These are phyloP conservation scores for Pygocentrus nattereri DNA, from an alignment of 2,797 vertebrate genomes.

Conservation along the genomic window DNA sequence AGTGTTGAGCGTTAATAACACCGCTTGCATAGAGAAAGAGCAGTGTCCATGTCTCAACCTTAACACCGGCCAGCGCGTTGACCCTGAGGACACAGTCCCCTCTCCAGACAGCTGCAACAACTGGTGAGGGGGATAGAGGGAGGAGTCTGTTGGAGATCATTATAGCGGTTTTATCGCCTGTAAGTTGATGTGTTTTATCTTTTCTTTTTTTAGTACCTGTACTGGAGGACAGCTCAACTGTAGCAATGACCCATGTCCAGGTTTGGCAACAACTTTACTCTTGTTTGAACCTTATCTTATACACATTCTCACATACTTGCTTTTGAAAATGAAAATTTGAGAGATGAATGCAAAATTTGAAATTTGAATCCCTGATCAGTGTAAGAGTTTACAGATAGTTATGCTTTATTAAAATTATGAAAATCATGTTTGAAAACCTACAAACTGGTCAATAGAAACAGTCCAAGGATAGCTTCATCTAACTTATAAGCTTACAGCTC, in stretches of 20 bases:
- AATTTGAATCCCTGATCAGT: not conserved
- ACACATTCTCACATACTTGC: not conserved
- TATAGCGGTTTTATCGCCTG: not conserved
- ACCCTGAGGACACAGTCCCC: slow-evolving; percentile 66
- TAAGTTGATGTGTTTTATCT: not conserved
- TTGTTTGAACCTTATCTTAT: not conserved
- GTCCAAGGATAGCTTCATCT: no score
- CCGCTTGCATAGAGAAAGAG: slow-evolving; percentile 73
- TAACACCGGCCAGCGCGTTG: slow-evolving; percentile 71
- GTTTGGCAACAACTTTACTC: slow-evolving; percentile 65
- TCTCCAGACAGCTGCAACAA: slow-evolving; percentile 84
- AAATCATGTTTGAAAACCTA: not conserved
- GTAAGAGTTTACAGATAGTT: no score
- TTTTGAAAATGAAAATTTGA: no score
- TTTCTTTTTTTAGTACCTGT: slow-evolving; percentile 81
- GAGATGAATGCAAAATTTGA: no score
- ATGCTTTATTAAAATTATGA: no score
- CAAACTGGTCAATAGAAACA: no score
- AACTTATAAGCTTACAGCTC: no score
- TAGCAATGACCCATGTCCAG: slow-evolving; percentile 79
- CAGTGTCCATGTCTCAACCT: slow-evolving; percentile 86
- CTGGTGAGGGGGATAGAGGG: slow-evolving; percentile 78
- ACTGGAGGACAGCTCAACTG: slow-evolving; percentile 80
- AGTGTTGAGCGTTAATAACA: slow-evolving; percentile 79
- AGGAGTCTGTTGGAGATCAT: not conserved